Evolutionary conservation across 1,140 invertebrate genomes (phyloP), one percentile per base, ranked within the genome.

Genomic region (Caenorhabditis latens): DNA sequence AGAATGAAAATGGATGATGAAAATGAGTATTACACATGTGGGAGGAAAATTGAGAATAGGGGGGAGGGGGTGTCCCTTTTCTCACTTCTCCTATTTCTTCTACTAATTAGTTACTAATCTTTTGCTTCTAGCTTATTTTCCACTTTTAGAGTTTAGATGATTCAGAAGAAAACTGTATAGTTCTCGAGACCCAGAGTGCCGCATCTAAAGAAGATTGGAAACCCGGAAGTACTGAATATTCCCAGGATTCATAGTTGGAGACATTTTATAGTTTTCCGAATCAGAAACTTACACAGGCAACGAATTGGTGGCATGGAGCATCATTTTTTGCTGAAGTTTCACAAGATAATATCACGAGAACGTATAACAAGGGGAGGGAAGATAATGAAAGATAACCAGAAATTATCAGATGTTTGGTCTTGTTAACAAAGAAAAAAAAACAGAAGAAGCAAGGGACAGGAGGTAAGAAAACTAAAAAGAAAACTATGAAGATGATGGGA

Each of bases 81-180:
- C 46, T 19, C n/a, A 32, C 65, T 46, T 71, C 65, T 71, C 65
- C 40, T 7, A 19, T 71, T 71, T 50, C 46, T 53, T 3, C 46
- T 53, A 5, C 71, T 79, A 79, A 79, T 79, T 79, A 79, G 19
- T 32, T 53, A 79, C 71, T 79, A 79, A 79, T 79, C 71, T 79
- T 79, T 50, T 53, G 71, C n/a, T 42, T 40, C 46, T 79, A 2
- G 2, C 42, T 58, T 58, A 4, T 21, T 58, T 58, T 63, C 8
- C 24, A 9, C 1, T 58, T 58, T 58, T 53, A 53, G 9, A 13
- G 9, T 4, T 4, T 13, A 53, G 50, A 53, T 53, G 50, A 58
- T 7, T 58, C 16, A 58, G n/a, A 21, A 58, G n/a, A n/a, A 58
- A 58, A 58, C 57, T 58, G 19, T 58, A 58, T 21, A 58, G 57